Percentiles rank a stretch among this genome's conserved stretches.
phyloP scores from a whole-genome alignment of 30 jellyfish, hydroid and myxozoan species.

The Hydractinia echinata region DNA sequence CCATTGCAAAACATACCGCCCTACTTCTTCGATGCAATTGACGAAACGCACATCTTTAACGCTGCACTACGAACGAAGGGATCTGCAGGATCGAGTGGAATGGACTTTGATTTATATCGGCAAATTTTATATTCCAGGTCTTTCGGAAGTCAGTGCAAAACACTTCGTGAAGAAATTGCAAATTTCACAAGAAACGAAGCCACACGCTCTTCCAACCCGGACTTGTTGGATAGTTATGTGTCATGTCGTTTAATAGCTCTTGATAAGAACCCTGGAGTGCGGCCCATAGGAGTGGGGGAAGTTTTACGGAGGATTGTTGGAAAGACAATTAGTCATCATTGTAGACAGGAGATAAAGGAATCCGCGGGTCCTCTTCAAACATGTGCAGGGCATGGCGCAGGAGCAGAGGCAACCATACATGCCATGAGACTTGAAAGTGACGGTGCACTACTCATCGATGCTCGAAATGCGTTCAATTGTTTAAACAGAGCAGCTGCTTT shows the following conservation, averaged over 20 bases:
- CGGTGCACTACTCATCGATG: too few relatives aligned
- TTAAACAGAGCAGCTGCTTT: too few relatives aligned
- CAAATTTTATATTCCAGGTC: constrained; percentile 18
- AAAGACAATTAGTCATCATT: constrained; percentile 3
- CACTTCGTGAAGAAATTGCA: constrained; percentile 26
- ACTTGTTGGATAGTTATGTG: constrained; percentile 11
- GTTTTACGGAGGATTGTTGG: constrained; percentile 20
- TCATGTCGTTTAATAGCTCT: constrained; percentile 18
- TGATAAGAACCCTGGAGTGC: constrained; percentile 24
- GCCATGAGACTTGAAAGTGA: too few relatives aligned
- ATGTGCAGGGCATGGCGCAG: constrained; percentile 30
- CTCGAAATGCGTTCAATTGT: too few relatives aligned
- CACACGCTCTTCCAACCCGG: constrained; percentile 14
- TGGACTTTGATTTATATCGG: constrained; percentile 18
- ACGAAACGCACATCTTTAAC: too few relatives aligned
- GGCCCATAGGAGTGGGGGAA: constrained; percentile 31
- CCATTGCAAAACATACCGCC: too few relatives aligned
- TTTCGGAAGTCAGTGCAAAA: constrained; percentile 17
- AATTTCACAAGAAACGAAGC: constrained; percentile 1
- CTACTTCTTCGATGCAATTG: too few relatives aligned
- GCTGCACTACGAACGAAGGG: too few relatives aligned
- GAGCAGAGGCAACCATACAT: constrained; percentile 30
- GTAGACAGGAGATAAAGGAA: constrained; percentile 21
- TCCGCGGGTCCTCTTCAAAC: constrained; percentile 30
- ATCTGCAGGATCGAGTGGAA: constrained; percentile 20